Evolutionary conservation across 2,113 vertebrate genomes (phyloP), one percentile per base, ranked within the genome.

Genomic region (Peromyscus polionotus): DNA sequence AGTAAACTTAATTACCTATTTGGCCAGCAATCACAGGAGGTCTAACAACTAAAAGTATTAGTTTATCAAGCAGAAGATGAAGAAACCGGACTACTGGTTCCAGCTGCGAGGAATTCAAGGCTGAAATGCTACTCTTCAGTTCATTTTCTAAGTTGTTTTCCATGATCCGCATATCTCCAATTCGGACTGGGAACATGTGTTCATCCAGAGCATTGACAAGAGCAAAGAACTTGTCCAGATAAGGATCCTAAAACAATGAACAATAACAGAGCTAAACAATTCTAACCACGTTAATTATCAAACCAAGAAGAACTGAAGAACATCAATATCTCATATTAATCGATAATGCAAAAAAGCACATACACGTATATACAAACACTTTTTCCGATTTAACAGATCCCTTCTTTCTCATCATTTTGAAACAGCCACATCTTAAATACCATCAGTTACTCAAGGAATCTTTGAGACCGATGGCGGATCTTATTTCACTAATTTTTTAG

Each of bases 151-250:
- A 98, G 98, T 99, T 99, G 98, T 99, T 99, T 98, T 99, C 99
- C 99, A 99, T 99, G 98, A 99, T 99, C 93, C 99, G 99, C 99
- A 99, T 99, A 98, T 99, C 99, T 96, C 99, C 99, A 98, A 99
- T 99, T 96, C 99, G 98, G 83, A 99, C 99, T 3, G 99, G 99
- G 98, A 99, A 99, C 99, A 99, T 99, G 98, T 99, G 99, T 98
- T 99, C 99, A 88, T 99, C 99, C 99, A 99, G 98, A 73, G 99
- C 99, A 90, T 99, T 99, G 72, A 99, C 99, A 98, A 99, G 98
- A 17, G 99, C 99, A 98, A 99, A 99, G 98, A 99, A 99, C 98
- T 99, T 99, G 98, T 99, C 99, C 51, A 99, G 99, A 95, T 99
- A 99, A 97, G 99, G 99, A 98, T 99, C 99, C 99, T 99, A 97